A percentile compares a stretch with the other conserved stretches of the same genome.
These are phyloP conservation scores for Cosmopolites sordidus DNA, from an alignment of 2,888 invertebrate genomes.

Conservation along the genomic window DNA sequence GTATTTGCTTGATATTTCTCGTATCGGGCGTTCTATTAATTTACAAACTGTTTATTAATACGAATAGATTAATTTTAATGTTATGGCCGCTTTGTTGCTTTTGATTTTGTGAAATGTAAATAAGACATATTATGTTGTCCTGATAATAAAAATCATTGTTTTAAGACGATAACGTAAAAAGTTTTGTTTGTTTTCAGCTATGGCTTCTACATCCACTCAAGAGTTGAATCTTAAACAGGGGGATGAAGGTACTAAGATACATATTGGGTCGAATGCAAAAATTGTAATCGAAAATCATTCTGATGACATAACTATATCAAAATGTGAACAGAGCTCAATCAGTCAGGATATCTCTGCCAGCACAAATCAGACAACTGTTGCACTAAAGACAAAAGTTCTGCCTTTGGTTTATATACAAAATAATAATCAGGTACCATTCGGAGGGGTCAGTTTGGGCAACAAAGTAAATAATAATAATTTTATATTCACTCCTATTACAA, in stretches of 20 bases:
- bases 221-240: not conserved
- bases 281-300: slow-evolving; percentile 34
- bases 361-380: slow-evolving; percentile 29
- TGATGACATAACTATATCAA: slow-evolving; percentile 33
- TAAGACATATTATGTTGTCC: slow-evolving; percentile 6
- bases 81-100: no score
- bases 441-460: not conserved
- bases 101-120: slow-evolving; percentile 5
- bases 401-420: slow-evolving; percentile 60
- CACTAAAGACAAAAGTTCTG: slow-evolving; percentile 48
- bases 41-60: not conserved
- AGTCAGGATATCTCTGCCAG: slow-evolving; percentile 24
- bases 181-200: not conserved
- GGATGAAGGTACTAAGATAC: not conserved
- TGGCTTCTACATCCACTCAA: not conserved
- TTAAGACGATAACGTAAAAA: not conserved
- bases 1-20: slow-evolving; percentile 1
- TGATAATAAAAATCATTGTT: slow-evolving; percentile 9
- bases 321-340: slow-evolving; percentile 30
- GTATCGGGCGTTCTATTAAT: not conserved
- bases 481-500: not conserved
- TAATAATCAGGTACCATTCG: slow-evolving; percentile 38
- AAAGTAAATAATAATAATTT: not conserved
- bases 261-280: slow-evolving; percentile 23
- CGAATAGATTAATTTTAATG: no score